Percentiles rank a stretch among this genome's conserved stretches.
These are phyloP conservation scores for Geotrupes spiniger DNA, from an alignment of 2,888 invertebrate species.

Conservation along the genomic window DNA sequence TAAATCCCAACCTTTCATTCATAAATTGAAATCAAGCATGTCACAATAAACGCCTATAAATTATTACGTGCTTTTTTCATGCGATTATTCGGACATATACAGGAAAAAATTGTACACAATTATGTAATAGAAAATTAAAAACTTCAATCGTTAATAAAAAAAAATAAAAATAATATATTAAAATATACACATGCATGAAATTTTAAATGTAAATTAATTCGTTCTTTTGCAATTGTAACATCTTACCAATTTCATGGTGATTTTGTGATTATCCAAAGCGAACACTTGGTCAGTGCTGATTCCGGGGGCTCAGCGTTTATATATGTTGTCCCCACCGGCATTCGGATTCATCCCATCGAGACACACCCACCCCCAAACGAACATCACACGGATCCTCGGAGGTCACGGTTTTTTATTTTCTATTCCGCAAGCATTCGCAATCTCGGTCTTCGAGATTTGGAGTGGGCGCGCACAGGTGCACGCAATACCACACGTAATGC, in stretches of 20 bases:
- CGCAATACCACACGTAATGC: background rate
- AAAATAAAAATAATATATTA: too few species aligned
- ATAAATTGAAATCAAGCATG: too few species aligned
- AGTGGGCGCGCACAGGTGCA: background rate
- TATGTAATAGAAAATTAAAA: too few species aligned
- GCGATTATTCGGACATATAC: too few species aligned
- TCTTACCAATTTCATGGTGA: slow-evolving; percentile 27
- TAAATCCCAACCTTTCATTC: too few species aligned
- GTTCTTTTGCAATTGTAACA: too few species aligned
- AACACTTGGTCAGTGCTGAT: slow-evolving; percentile 19
- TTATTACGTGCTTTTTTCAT: too few species aligned
- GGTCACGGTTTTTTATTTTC: slow-evolving; percentile 25
- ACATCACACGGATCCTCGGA: slow-evolving; percentile 22
- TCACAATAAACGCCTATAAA: too few species aligned
- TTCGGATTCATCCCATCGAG: slow-evolving; percentile 33
- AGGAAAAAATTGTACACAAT: too few species aligned
- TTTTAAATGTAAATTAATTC: too few species aligned
- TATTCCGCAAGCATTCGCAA: slow-evolving; percentile 8
- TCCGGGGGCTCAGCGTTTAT: slow-evolving; percentile 30
- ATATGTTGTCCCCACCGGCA: slow-evolving; percentile 38
- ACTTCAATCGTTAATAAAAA: too few species aligned
- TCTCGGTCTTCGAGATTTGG: background rate
- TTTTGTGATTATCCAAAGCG: slow-evolving; percentile 11
- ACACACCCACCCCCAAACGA: slow-evolving; percentile 39
- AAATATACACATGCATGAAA: too few species aligned